A percentile compares a stretch with the other conserved stretches of the same genome.
These are phyloP conservation scores for Drosophila obscura DNA, from an alignment of 1,140 invertebrate genomes.

Conservation along the genomic window DNA sequence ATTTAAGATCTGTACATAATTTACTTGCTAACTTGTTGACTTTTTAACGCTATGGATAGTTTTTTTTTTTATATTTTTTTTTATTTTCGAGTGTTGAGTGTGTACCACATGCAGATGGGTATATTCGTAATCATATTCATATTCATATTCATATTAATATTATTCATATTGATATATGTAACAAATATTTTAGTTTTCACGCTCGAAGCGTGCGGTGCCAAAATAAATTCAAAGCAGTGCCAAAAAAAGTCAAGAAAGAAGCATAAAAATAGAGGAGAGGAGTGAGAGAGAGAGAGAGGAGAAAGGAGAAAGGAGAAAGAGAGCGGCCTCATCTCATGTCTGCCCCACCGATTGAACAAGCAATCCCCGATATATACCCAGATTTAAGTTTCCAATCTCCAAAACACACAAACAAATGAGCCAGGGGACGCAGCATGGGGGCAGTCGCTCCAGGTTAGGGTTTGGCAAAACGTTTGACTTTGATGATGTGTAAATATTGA, in stretches of 20 bases:
- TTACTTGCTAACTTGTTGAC: conserved; percentile 56
- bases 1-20: conserved; percentile 62
- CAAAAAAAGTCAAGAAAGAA: conserved; percentile 50
- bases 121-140: conserved; percentile 1
- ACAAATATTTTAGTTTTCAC: conserved; percentile 60
- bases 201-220: conserved; percentile 78
- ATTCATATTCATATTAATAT: conserved; percentile 36
- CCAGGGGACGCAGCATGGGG: not conserved
- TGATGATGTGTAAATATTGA: conserved; percentile 59
- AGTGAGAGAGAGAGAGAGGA: not conserved
- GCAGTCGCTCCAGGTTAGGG: not conserved
- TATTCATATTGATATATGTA: conserved; percentile 39
- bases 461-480: conserved; percentile 48
- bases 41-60: conserved; percentile 23
- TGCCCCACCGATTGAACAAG: too few species aligned
- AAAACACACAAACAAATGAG: too few species aligned
- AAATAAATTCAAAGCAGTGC: conserved; percentile 76
- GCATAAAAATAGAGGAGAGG: conserved; percentile 10
- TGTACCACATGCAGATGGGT: too few species aligned
- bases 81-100: not conserved
- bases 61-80: conserved; percentile 39
- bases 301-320: not conserved
- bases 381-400: too few species aligned
- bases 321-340: not conserved
- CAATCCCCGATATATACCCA: too few species aligned